Evolutionary conservation across 2,113 vertebrate species (phyloP).

Genomic region (Cyanoliseus patagonus): DNA sequence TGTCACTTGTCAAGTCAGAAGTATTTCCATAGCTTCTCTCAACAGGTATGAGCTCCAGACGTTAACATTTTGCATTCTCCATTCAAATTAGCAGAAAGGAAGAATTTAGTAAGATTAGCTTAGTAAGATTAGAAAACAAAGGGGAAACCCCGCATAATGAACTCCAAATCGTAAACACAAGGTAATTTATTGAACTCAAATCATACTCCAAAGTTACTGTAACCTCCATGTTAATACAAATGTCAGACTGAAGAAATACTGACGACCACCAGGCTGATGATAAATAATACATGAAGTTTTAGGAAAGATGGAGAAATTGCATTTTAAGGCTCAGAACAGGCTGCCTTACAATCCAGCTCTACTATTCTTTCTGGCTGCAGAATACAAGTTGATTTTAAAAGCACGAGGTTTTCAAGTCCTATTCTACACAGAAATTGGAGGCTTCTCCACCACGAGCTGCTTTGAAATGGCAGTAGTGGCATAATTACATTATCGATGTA

Average conservation of each 20-base stretch:
- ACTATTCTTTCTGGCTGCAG: neutral
- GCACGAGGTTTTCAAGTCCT: neutral
- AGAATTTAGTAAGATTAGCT: neutral
- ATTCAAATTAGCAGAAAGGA: neutral
- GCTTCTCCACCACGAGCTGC: neutral
- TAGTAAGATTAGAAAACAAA: neutral
- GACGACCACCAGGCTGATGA: neutral
- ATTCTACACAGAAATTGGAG: neutral
- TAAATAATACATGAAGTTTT: neutral
- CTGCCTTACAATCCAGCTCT: neutral
- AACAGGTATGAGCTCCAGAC: neutral
- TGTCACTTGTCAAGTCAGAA: neutral
- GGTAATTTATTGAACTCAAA: neutral
- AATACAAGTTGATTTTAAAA: neutral
- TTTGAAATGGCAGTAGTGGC: constrained; percentile 13
- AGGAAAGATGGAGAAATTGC: neutral
- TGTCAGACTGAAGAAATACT: neutral
- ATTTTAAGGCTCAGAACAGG: neutral
- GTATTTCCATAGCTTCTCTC: neutral
- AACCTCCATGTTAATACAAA: neutral
- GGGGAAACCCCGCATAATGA: neutral
- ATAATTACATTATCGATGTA: constrained; percentile 32
- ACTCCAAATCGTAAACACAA: neutral
- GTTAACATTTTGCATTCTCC: neutral
- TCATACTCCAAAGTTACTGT: no score